These are phyloP conservation scores for Phasia obesa DNA, from an alignment of 2,888 invertebrate genomes.

Conservation along the genomic window DNA sequence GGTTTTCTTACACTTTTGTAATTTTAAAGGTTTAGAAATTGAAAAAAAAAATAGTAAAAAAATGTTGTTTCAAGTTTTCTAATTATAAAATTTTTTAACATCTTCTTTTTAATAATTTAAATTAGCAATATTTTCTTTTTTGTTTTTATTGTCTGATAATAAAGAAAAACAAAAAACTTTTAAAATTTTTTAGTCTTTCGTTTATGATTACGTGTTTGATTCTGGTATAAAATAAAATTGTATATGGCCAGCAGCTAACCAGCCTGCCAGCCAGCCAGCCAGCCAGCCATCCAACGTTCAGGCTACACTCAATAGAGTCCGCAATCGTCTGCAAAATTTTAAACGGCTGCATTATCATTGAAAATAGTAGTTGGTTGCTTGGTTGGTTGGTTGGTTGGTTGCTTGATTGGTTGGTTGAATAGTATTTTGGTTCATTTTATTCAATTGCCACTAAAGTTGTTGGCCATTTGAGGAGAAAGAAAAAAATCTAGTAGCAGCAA, in stretches of 20 bases:
- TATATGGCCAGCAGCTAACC: constrained; percentile 23
- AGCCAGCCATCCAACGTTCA: constrained; percentile 15
- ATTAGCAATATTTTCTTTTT: constrained; percentile 31
- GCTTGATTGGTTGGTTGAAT: not conserved
- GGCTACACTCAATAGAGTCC: constrained; percentile 53
- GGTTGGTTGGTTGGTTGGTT: constrained; percentile 1
- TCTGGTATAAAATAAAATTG: constrained; percentile 43
- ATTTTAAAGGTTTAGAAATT: too few relatives aligned
- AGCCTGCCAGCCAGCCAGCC: constrained; percentile 1
- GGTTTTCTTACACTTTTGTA: too few relatives aligned
- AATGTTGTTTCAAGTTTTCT: too few relatives aligned
- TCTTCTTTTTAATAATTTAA: constrained; percentile 23
- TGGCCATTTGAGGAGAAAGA: not conserved
- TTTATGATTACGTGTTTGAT: constrained; percentile 55
- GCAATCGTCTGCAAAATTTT: constrained; percentile 53
- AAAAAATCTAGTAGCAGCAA: constrained; percentile 35
- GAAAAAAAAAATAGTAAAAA: too few relatives aligned
- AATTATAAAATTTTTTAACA: too few relatives aligned
- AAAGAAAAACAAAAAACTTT: constrained; percentile 44
- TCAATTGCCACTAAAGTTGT: constrained; percentile 8
- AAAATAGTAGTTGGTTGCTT: constrained; percentile 6
- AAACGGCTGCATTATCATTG: constrained; percentile 33
- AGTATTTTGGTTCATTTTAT: not conserved
- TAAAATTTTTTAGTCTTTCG: constrained; percentile 13
- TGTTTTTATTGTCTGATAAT: constrained; percentile 28